A percentile compares a stretch with the other conserved stretches of the same genome.
Conservation (phyloP, 2,888 invertebrate species). For the Meghimatium bilineatum region DNA sequence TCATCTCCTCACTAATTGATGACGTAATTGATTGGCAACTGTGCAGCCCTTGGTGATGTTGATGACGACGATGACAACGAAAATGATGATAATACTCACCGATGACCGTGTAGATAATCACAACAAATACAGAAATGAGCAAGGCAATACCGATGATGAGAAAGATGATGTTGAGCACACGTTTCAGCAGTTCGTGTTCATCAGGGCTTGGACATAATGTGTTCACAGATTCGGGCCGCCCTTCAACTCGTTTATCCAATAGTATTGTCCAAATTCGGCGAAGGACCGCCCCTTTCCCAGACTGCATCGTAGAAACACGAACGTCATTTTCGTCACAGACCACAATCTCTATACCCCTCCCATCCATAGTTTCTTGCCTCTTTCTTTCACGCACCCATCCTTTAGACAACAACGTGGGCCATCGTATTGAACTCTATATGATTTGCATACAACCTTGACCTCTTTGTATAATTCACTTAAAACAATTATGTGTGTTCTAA, state of each 20-base stretch:
- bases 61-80: too few relatives aligned
- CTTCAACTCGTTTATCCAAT: constrained; percentile 68
- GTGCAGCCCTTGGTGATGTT: too few relatives aligned
- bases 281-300: constrained; percentile 57
- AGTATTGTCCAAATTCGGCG: constrained; percentile 58
- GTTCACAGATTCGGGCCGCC: constrained; percentile 59
- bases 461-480: too few relatives aligned
- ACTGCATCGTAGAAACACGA: constrained; percentile 49
- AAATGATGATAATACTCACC: too few relatives aligned
- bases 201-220: constrained; percentile 59
- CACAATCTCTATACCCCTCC: constrained; percentile 52
- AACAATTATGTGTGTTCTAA: too few relatives aligned
- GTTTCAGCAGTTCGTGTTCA: constrained; percentile 66
- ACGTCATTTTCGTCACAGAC: constrained; percentile 57
- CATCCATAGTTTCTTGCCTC: constrained; percentile 56
- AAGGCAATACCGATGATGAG: constrained; percentile 69
- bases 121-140: constrained; percentile 70
- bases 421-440: too few relatives aligned
- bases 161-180: constrained; percentile 71
- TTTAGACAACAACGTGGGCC: too few relatives aligned
- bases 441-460: too few relatives aligned
- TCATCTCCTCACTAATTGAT: too few relatives aligned
- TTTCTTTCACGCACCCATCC: too few relatives aligned
- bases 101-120: constrained; percentile 69
- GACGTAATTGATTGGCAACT: too few relatives aligned